Conservation (phyloP, 2,797 vertebrate species). For the Phyllotis vaccarum region DNA sequence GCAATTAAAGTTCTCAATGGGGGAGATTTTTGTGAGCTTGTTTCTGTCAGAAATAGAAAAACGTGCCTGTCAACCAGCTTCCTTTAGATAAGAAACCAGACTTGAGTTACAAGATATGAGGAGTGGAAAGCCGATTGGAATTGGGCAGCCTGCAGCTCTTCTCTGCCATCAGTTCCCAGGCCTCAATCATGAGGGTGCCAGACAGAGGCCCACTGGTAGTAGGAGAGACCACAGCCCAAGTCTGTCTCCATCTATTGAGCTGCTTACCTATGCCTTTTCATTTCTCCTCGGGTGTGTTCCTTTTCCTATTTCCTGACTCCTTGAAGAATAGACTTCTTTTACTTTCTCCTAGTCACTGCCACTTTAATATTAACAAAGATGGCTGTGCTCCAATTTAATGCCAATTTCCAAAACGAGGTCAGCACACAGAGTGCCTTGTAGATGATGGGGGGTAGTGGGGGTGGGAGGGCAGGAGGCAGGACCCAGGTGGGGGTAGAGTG, state of each 20-base stretch:
- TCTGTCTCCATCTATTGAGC: slow-evolving; percentile 54
- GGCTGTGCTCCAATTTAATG: background rate
- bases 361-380: background rate
- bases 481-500: background rate
- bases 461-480: background rate
- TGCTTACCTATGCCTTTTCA: background rate
- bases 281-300: background rate
- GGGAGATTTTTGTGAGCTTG: slow-evolving; percentile 53
- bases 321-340: slow-evolving; percentile 44
- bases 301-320: background rate
- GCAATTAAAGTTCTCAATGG: slow-evolving; percentile 69
- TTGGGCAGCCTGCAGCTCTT: background rate
- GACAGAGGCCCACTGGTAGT: slow-evolving; percentile 17
- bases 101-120: slow-evolving; percentile 29
- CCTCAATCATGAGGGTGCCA: background rate
- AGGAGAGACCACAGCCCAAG: slow-evolving; percentile 26
- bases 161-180: slow-evolving; percentile 53
- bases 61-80: slow-evolving; percentile 66
- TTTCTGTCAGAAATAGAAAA: slow-evolving; percentile 76
- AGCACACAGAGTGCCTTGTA: background rate
- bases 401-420: background rate
- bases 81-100: slow-evolving; percentile 60
- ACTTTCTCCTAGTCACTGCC: background rate
- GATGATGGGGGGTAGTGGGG: too few species aligned
- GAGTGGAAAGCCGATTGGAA: background rate